Evolutionary conservation across 2,113 vertebrate genomes (phyloP).

Genomic region (Pagrus major): DNA sequence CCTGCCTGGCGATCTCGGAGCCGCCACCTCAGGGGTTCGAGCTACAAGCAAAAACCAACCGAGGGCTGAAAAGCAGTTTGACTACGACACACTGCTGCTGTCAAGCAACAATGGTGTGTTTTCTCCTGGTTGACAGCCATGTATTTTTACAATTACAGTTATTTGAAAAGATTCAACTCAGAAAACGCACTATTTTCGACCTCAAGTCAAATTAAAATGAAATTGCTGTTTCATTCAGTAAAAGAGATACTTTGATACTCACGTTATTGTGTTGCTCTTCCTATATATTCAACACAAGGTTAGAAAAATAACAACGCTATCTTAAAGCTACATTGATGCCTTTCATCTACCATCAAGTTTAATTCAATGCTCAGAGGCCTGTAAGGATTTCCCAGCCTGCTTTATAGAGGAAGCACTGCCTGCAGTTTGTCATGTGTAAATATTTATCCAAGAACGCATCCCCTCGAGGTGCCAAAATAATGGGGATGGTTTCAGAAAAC

Average conservation of each 20-base stretch:
- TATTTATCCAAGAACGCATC: constrained; percentile 61
- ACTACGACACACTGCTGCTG: constrained; percentile 36
- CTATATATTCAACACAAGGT: background rate
- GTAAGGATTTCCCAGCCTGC: constrained; percentile 5
- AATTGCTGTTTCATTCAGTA: background rate
- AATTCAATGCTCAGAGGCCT: constrained; percentile 6
- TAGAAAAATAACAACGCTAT: constrained; percentile 11
- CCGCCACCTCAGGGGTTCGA: constrained; percentile 2
- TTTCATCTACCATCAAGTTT: background rate
- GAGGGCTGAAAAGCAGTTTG: constrained; percentile 17
- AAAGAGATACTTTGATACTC: background rate
- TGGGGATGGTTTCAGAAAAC: constrained; percentile 44
- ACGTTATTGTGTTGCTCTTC: background rate
- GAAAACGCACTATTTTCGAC: background rate
- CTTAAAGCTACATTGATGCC: background rate
- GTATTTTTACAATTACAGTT: constrained; percentile 20
- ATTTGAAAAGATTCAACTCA: background rate
- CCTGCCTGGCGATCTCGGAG: constrained; percentile 23
- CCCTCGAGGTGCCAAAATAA: constrained; percentile 44
- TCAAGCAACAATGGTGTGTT: constrained; percentile 33
- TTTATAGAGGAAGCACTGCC: constrained; percentile 48
- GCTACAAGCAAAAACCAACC: constrained; percentile 30
- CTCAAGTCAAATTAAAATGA: background rate
- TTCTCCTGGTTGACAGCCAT: constrained; percentile 1
- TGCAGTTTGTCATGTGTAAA: constrained; percentile 71